Base-by-base conservation (phyloP, 2,888 invertebrate species). In the Stegana nigrithorax region DNA sequence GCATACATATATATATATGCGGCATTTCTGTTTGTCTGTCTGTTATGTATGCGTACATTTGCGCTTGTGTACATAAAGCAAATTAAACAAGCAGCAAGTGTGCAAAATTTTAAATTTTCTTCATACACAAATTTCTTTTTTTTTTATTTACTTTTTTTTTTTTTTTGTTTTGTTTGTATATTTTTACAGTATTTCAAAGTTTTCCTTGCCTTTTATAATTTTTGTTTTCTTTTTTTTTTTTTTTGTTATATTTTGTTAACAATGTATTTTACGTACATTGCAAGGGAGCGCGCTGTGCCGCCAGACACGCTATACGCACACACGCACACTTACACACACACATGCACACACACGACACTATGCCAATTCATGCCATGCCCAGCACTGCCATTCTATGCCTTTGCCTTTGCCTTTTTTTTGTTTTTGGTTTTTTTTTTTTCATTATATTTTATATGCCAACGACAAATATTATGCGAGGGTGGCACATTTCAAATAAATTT, bases 1-100 rank as follows among this genome's bases (percentile, higher is more conserved):
- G 42, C 17, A 8, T 61, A 63, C 45, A 60, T 44, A 53, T 26
- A 50, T 53, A 58, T 26, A 21, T 27, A 63, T 58, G 10, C 1
- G 10, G n/a, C 17, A 21, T 17, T 32, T 29, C 25, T 36, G 23
- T 4, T 7, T 39, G 8, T 53, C 14, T 27, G 26, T 36, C n/a
- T 12, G 67, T 58, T 62, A 62, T 67, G 66, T 62, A 55, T 66
- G 60, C 58, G 14, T 51, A 51, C 67, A 68, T 60, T 64, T 17
- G 26, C n/a, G 1, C 4, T n/a, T 62, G 44, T 32, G 55, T 60
- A 61, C 57, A 62, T 62, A 42, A 59, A 27, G 50, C 51, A 72
- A 78, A 78, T 74, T 74, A 72, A 70, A 68, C 67, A 71, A 75
- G 65, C 70, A 64, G 66, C 68, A 74, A 78, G 78, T 72, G 74